These are phyloP conservation scores for Tragelaphus buxtoni DNA, from an alignment of 2,113 vertebrate species.

Conservation along the genomic window DNA sequence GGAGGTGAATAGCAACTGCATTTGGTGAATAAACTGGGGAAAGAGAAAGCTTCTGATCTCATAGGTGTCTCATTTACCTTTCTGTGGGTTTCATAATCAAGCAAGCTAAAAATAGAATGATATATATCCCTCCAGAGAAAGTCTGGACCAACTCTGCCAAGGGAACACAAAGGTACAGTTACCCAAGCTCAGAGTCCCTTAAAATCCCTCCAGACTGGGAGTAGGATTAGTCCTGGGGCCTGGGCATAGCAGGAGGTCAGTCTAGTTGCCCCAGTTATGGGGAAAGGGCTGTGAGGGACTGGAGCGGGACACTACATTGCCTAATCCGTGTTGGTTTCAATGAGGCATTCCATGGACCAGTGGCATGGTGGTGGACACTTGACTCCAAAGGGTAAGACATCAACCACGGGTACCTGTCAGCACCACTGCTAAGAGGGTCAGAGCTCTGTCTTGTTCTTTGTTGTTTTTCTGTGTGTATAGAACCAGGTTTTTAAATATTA, in stretches of 20 bases:
- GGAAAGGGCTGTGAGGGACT: background rate
- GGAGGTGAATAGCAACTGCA: background rate
- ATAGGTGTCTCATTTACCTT: background rate
- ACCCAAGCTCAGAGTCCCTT: background rate
- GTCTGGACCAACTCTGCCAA: background rate
- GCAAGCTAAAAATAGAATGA: background rate
- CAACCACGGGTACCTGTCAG: background rate
- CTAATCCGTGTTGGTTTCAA: background rate
- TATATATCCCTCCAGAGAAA: background rate
- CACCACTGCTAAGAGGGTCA: background rate
- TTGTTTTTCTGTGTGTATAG: background rate
- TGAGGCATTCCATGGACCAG: background rate
- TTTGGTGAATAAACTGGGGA: background rate
- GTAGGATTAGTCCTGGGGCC: background rate
- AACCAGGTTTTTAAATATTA: background rate
- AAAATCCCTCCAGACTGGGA: background rate
- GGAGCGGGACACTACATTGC: background rate
- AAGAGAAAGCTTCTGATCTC: background rate
- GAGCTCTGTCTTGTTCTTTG: background rate
- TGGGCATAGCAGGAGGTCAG: conserved; percentile 11
- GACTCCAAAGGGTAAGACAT: background rate
- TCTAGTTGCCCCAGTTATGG: background rate
- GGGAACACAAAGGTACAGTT: background rate
- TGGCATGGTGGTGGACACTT: background rate
- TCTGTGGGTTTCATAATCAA: background rate